Evolutionary conservation across 2,113 vertebrate genomes (phyloP), one percentile per base, ranked within the genome.

Genomic region (Mus musculus): DNA sequence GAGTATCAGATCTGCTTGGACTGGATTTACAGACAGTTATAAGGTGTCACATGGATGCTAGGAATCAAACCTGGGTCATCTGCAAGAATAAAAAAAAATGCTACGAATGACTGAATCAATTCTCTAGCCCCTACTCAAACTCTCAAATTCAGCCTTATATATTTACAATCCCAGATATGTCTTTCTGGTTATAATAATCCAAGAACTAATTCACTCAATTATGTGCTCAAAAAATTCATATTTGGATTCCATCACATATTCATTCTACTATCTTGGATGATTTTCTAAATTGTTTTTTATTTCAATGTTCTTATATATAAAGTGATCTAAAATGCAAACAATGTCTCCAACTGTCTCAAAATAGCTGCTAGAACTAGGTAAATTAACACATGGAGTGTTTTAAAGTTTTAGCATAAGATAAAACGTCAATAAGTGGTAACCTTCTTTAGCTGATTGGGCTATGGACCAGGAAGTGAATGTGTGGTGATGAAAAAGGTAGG

Each of bases 221-320:
- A 33, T 19, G 89, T 92, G 33, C 63, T 96, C 28, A 91, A 86
- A 24, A 95, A 82, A 84, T 87, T 5, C 24, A 84, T 65, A 73
- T 30, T 69, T 69, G 85, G 5, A 13, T 89, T 46, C 7, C 7
- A 75, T 20, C 10, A 39, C 1, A 91, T 93, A 20, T 16, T 36
- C 75, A 42, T 39, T 89, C 3, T 84, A n/a, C 30, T 3, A 84
- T 87, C 13, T 84, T 92, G 24, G 26, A 75, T 59, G 24, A 87
- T 69, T 89, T 93, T 78, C 46, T 90, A 28, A 86, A 82, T 16
- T 63, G 0, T 89, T 94, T 73, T 94, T 94, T 52, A 85, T 10
- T 89, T 94, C 17, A 42, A 22, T 72, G 88, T 93, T 22, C 59
- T 91, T 61, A 63, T 36, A 24, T 33, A 26, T 42, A 36, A 20